A percentile compares a stretch with the other conserved stretches of the same genome.
phyloP scores from a whole-genome alignment of 2,113 vertebrate genomes.

The Datnioides undecimradiatus region DNA sequence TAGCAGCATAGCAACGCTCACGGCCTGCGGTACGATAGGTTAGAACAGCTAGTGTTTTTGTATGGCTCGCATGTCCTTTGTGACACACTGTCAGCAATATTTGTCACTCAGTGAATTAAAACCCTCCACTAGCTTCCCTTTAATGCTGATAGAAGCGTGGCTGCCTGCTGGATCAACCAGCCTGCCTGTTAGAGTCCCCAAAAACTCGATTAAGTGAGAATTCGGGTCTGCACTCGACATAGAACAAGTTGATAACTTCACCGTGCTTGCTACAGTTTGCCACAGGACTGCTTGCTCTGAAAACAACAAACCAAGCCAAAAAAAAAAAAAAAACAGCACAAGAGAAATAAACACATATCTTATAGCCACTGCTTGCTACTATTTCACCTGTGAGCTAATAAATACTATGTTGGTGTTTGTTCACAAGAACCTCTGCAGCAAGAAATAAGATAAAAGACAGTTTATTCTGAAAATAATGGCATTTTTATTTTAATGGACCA shows the following conservation, averaged over 20 bases:
- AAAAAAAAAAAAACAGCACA: background rate
- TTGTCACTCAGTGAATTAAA: slow-evolving; percentile 32
- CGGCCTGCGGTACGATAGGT: slow-evolving; percentile 37
- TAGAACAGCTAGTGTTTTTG: slow-evolving; percentile 27
- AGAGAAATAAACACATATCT: background rate
- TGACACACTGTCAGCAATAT: slow-evolving; percentile 41
- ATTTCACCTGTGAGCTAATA: slow-evolving; percentile 4
- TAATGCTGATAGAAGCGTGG: slow-evolving; percentile 29
- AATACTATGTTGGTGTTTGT: slow-evolving; percentile 3
- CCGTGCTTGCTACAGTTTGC: slow-evolving; percentile 55
- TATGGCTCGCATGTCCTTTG: slow-evolving; percentile 52
- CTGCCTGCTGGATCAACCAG: slow-evolving; percentile 43
- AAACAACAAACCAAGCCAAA: background rate
- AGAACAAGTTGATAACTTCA: slow-evolving; percentile 11
- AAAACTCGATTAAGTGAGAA: background rate
- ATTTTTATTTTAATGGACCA: background rate
- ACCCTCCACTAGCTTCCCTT: slow-evolving; percentile 24
- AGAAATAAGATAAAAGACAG: background rate
- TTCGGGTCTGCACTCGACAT: slow-evolving; percentile 18
- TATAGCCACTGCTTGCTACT: slow-evolving; percentile 17
- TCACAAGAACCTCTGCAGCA: slow-evolving; percentile 15
- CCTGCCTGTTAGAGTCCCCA: slow-evolving; percentile 33
- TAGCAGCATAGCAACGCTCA: slow-evolving; percentile 46
- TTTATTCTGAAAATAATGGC: background rate
- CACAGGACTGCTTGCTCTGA: slow-evolving; percentile 40